These are phyloP conservation scores for Xenopus petersii DNA, from an alignment of 2,797 vertebrate genomes.

Conservation along the genomic window DNA sequence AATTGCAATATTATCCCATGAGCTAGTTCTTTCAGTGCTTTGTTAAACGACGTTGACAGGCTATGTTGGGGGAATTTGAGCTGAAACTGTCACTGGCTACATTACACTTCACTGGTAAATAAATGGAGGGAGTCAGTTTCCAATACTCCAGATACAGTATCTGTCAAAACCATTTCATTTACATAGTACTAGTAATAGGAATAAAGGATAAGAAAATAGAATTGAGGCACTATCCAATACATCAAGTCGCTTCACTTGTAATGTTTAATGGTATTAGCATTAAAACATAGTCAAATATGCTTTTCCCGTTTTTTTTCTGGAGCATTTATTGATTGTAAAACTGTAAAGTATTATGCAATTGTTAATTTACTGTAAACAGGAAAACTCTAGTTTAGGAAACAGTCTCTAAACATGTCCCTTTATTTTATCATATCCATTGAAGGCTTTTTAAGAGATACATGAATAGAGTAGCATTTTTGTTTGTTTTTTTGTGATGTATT, in stretches of 20 bases:
- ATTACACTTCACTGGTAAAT: slow-evolving; percentile 32
- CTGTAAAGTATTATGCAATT: no score
- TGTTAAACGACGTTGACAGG: slow-evolving; percentile 32
- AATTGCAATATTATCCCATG: slow-evolving; percentile 33
- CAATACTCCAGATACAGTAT: slow-evolving; percentile 27
- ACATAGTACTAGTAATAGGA: slow-evolving; percentile 31
- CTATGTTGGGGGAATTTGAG: slow-evolving; percentile 39
- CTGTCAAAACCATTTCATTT: slow-evolving; percentile 38
- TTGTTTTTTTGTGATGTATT: no score
- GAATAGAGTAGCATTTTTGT: no score
- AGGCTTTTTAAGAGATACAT: no score
- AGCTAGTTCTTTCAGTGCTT: slow-evolving; percentile 25
- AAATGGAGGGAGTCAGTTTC: slow-evolving; percentile 29
- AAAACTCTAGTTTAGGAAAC: no score
- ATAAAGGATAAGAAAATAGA: slow-evolving; percentile 26
- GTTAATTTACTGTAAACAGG: no score
- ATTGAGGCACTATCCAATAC: slow-evolving; percentile 17
- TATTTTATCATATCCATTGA: no score
- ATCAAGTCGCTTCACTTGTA: slow-evolving; percentile 10
- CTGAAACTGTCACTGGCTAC: slow-evolving; percentile 37
- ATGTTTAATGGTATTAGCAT: slow-evolving; percentile 14
- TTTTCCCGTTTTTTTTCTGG: no score
- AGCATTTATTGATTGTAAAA: no score
- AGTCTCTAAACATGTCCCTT: no score
- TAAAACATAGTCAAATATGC: not conserved